These are phyloP conservation scores for Catamblyrhynchus diadema DNA, from an alignment of 2,797 vertebrate species.

Conservation along the genomic window DNA sequence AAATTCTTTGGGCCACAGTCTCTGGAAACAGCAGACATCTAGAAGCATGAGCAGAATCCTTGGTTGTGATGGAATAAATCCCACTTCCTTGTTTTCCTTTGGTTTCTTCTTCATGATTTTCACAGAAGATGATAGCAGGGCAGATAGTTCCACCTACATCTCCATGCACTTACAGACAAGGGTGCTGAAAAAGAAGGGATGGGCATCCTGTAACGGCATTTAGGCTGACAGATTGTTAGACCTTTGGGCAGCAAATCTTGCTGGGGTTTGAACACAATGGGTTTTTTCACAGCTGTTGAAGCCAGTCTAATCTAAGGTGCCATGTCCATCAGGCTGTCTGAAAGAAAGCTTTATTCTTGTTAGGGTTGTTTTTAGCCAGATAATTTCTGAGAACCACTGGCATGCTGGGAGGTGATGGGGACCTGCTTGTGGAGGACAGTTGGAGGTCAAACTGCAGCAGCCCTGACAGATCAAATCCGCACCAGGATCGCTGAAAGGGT, in stretches of 20 bases:
- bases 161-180: neutral
- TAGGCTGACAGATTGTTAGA: neutral
- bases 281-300: neutral
- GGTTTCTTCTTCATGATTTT: neutral
- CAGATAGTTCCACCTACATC: neutral
- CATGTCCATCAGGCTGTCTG: neutral
- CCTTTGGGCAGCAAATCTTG: neutral
- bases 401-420: neutral
- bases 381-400: neutral
- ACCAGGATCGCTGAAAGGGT: neutral
- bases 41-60: neutral
- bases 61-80: neutral
- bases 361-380: neutral
- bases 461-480: neutral
- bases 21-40: neutral
- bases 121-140: neutral
- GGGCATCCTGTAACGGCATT: neutral
- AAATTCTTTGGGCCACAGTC: neutral
- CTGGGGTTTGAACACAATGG: neutral
- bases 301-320: neutral
- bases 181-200: neutral
- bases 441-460: neutral
- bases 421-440: neutral
- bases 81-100: neutral
- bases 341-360: neutral